phyloP scores from a whole-genome alignment of 2,113 vertebrate species.

The Ammodytes marinus region DNA sequence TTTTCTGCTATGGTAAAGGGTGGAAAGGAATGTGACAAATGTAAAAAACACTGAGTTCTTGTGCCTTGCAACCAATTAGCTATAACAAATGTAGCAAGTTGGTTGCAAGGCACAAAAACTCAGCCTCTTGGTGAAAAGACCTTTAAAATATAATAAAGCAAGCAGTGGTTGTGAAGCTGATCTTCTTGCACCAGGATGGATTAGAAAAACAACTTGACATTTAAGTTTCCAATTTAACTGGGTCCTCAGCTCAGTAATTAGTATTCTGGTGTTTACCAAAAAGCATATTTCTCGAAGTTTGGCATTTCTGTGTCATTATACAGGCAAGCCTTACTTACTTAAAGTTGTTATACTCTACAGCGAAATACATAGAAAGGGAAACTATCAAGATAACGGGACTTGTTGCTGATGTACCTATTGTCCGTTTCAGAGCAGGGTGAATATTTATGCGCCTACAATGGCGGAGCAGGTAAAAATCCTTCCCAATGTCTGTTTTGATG shows the following conservation, averaged over 20 bases:
- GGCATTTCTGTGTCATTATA: constrained; percentile 50
- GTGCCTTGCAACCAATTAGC: not conserved
- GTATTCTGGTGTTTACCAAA: constrained; percentile 53
- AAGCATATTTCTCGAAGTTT: constrained; percentile 24
- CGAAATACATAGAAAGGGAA: not conserved
- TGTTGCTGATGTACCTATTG: not conserved
- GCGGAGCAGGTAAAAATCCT: too few species aligned
- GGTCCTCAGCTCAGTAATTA: constrained; percentile 56
- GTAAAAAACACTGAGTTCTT: constrained; percentile 2
- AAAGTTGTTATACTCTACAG: not conserved
- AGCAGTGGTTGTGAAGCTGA: constrained; percentile 41
- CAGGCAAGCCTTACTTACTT: not conserved
- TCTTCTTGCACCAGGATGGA: constrained; percentile 57
- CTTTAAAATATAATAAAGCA: constrained; percentile 21
- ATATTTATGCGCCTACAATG: too few species aligned
- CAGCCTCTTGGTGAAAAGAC: too few species aligned
- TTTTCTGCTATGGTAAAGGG: not conserved
- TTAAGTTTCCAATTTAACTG: constrained; percentile 62
- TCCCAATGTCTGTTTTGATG: too few species aligned
- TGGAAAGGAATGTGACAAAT: not conserved
- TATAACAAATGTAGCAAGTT: not conserved
- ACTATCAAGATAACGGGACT: not conserved
- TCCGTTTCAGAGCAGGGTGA: not conserved
- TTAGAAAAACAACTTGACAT: constrained; percentile 76
- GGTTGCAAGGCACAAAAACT: too few species aligned